A percentile compares a stretch with the other conserved stretches of the same genome.
These are phyloP conservation scores for Nasonia vitripennis DNA, from an alignment of 1,140 invertebrate genomes.

Conservation along the genomic window DNA sequence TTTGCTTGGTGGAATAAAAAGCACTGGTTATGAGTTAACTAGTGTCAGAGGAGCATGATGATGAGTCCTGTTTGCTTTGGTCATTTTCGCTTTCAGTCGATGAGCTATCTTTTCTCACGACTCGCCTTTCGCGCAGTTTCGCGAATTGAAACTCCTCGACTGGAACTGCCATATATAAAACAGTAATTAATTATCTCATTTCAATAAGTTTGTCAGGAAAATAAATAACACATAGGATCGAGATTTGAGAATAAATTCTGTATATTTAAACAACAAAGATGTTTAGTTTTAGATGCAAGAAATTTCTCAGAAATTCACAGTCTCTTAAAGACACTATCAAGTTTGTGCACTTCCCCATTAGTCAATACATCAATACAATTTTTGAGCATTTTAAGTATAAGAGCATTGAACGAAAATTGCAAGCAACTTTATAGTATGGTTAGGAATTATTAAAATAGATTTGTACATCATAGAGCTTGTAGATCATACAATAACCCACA, in stretches of 20 bases:
- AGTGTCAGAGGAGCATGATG: constrained; percentile 74
- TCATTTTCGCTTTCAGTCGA: constrained; percentile 76
- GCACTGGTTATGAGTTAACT: constrained; percentile 59
- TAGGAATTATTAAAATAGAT: constrained; percentile 27
- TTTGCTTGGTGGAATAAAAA: background rate
- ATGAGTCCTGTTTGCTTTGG: constrained; percentile 74
- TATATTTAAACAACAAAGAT: constrained; percentile 27
- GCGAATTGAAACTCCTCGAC: constrained; percentile 72
- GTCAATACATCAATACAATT: background rate
- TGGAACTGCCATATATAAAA: constrained; percentile 66
- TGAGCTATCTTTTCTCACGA: constrained; percentile 75
- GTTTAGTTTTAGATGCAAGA: background rate
- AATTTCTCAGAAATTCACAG: background rate
- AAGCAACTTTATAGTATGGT: constrained; percentile 2
- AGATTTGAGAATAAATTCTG: constrained; percentile 8
- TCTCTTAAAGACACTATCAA: too few species aligned
- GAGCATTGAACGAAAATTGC: background rate
- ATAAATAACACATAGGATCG: constrained; percentile 3
- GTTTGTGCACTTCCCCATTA: background rate
- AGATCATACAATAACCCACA: background rate
- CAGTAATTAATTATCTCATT: constrained; percentile 46
- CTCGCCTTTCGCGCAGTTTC: constrained; percentile 69
- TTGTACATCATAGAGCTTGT: constrained; percentile 11
- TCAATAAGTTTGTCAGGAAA: constrained; percentile 35
- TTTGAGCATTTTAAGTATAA: background rate